Percentiles rank a stretch among this genome's conserved stretches.
Evolutionary conservation across 37 sponge, comb jelly and placozoan genomes (phyloP).

Genomic region (Ephydatia muelleri): DNA sequence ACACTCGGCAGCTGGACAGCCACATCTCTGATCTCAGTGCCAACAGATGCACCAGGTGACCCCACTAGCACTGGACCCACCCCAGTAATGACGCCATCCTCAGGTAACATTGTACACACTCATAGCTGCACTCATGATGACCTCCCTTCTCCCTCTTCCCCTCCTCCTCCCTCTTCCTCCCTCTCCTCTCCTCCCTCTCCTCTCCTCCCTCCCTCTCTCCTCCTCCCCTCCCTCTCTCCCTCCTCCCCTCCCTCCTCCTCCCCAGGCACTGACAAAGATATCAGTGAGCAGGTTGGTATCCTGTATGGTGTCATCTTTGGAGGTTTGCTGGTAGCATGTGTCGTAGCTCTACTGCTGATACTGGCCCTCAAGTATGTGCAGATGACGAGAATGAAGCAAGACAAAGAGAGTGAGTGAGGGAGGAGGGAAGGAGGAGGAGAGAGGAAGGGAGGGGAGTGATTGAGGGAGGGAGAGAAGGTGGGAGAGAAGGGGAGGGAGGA

Average conservation of each 20-base stretch:
- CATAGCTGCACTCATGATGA: too few species aligned
- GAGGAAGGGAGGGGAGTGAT: neutral
- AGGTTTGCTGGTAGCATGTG: constrained; percentile 10
- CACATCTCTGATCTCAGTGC: too few species aligned
- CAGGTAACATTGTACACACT: too few species aligned
- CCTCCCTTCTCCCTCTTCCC: neutral
- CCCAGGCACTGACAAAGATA: neutral
- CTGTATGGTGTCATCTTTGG: constrained; percentile 42
- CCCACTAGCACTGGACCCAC: too few species aligned
- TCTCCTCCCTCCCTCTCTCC: neutral
- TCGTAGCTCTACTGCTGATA: constrained; percentile 11
- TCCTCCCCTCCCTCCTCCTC: neutral
- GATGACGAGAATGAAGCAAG: constrained; percentile 37
- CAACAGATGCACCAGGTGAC: too few species aligned
- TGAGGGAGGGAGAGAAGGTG: neutral
- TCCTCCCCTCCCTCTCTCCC: neutral
- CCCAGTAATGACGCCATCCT: too few species aligned
- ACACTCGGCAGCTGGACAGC: too few species aligned
- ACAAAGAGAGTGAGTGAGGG: constrained; percentile 21
- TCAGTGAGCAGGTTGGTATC: neutral
- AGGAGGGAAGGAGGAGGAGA: constrained; percentile 3
- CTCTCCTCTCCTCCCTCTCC: neutral
- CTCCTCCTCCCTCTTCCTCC: neutral
- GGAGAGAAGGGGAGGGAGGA: neutral
- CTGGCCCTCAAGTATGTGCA: constrained; percentile 54